Base-by-base conservation (phyloP, 2,888 invertebrate species). In the Zaprionus lineosus region DNA sequence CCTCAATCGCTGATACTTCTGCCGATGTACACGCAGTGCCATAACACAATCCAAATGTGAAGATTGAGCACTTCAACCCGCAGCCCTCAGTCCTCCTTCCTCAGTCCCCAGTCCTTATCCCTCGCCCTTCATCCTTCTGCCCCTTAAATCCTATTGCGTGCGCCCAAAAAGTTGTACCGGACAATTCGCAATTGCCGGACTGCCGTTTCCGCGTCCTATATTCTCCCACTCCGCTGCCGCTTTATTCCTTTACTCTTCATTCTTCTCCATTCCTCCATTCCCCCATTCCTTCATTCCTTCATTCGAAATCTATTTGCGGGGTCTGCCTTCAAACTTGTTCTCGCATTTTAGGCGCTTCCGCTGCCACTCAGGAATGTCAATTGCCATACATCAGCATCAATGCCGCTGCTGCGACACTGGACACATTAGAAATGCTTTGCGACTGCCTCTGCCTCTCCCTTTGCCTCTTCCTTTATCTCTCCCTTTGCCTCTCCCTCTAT, bases 261-360 rank as follows among this genome's bases (percentile, higher is more conserved):
- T n/a, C n/a, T n/a, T n/a, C n/a, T n/a, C n/a, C n/a, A n/a, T n/a
- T n/a, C n/a, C n/a, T n/a, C n/a, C n/a, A n/a, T n/a, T n/a, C n/a
- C n/a, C n/a, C n/a, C n/a, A n/a, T n/a, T n/a, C n/a, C n/a, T n/a
- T n/a, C n/a, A n/a, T n/a, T n/a, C n/a, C n/a, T 37, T 59, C 8
- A 71, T 71, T 59, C 31, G 11, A 41, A 59, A 65, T 39, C 92
- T 92, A 81, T 91, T 91, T 62, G 92, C 92, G 43, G 93, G n/a
- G 93, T 51, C 50, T 51, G 59, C 48, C 65, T 51, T 40, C 47
- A 39, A 59, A 52, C 60, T 78, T 63, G 69, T 65, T 81, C 71
- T 67, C 68, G 68, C 58, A 71, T 79, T 86, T 69, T 75, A 71
- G 69, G 91, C 94, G 73, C 95, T 95, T 90, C 93, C 97, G 67